phyloP scores from a whole-genome alignment of 2,888 invertebrate genomes.

The Nomada flava region DNA sequence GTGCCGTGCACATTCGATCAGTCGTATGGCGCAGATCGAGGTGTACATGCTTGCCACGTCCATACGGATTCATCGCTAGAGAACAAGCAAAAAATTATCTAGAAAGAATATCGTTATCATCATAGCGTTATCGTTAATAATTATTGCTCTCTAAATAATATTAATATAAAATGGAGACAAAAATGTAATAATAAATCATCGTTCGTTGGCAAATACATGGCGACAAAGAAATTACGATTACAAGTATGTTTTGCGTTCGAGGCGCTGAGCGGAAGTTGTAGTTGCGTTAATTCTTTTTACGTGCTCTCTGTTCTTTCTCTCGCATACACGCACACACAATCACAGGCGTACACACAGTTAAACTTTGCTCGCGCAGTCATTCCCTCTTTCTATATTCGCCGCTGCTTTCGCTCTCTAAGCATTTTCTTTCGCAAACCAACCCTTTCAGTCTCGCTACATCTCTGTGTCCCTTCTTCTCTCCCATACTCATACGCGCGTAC shows the following conservation, averaged over 20 bases:
- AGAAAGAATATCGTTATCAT: slow-evolving; percentile 82
- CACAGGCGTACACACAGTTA: background rate
- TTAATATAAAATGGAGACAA: slow-evolving; percentile 79
- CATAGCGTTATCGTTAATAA: slow-evolving; percentile 79
- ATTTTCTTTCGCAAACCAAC: too few relatives aligned
- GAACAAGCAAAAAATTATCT: slow-evolving; percentile 80
- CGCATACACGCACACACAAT: slow-evolving; percentile 20
- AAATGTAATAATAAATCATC: slow-evolving; percentile 77
- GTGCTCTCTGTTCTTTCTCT: slow-evolving; percentile 60
- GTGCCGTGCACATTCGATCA: background rate
- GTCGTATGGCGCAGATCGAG: background rate
- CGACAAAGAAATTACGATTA: slow-evolving; percentile 82
- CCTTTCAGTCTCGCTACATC: background rate
- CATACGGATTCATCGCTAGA: slow-evolving; percentile 67
- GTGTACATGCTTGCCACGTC: slow-evolving; percentile 29
- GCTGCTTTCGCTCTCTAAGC: slow-evolving; percentile 19
- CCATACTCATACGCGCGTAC: background rate
- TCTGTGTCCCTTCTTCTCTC: slow-evolving; percentile 18
- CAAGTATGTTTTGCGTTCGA: slow-evolving; percentile 79
- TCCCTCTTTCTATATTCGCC: background rate
- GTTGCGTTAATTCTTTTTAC: slow-evolving; percentile 66
- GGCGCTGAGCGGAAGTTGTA: slow-evolving; percentile 83
- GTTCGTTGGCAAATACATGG: slow-evolving; percentile 84
- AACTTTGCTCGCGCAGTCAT: background rate
- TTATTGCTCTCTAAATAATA: slow-evolving; percentile 81